Evolutionary conservation across 2,888 invertebrate genomes (phyloP).

Genomic region (Ochropacha duplaris): DNA sequence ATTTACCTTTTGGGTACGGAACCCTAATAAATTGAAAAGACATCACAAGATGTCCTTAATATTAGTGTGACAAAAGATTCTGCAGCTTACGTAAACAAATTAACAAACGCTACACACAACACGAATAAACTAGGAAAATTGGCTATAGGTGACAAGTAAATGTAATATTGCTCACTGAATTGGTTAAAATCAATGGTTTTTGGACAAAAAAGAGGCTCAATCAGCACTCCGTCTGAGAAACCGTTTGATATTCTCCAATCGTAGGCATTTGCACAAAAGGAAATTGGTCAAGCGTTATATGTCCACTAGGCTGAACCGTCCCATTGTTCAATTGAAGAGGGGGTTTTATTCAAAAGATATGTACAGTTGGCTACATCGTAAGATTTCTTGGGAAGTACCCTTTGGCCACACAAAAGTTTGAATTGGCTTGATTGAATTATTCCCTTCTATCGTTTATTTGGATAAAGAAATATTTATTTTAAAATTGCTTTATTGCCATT

Average conservation of each 20-base stretch:
- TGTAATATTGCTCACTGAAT: conserved; percentile 58
- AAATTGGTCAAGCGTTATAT: conserved; percentile 81
- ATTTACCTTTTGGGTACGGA: no score
- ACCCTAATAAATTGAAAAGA: no score
- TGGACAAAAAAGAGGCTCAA: conserved; percentile 66
- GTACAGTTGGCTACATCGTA: conserved; percentile 58
- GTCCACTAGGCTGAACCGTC: conserved; percentile 71
- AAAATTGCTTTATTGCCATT: not conserved
- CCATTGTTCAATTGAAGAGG: conserved; percentile 75
- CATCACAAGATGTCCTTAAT: no score
- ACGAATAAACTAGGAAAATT: not conserved
- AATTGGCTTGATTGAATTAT: conserved; percentile 56
- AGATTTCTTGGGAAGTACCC: conserved; percentile 53
- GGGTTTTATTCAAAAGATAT: conserved; percentile 66
- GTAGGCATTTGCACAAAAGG: conserved; percentile 76
- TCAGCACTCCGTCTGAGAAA: conserved; percentile 60
- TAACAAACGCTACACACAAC: not conserved
- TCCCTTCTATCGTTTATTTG: conserved; percentile 42
- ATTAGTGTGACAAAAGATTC: no score
- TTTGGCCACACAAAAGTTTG: conserved; percentile 56
- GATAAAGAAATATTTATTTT: conserved; percentile 12
- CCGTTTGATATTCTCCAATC: conserved; percentile 75
- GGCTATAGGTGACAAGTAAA: not conserved
- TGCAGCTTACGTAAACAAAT: not conserved
- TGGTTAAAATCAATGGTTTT: conserved; percentile 69